These are phyloP conservation scores for Gyrodactylus bullatarudis DNA, from an alignment of 1,140 invertebrate species.

Conservation along the genomic window DNA sequence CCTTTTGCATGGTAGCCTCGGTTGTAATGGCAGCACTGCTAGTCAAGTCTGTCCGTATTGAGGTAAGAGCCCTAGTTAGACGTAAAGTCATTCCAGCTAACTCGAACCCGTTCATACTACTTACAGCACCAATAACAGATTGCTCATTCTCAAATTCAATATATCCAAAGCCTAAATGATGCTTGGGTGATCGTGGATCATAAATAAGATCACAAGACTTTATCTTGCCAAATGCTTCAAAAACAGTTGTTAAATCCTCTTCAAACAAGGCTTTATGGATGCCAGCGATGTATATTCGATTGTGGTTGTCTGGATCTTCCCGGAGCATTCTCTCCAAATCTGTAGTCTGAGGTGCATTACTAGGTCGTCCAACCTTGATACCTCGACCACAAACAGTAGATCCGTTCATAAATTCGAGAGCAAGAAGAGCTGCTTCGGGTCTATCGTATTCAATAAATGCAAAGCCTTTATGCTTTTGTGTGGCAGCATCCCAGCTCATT, in stretches of 20 bases:
- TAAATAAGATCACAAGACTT: slow-evolving; percentile 13
- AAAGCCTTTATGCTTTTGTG: slow-evolving; percentile 97
- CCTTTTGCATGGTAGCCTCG: neutral
- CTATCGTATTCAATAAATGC: slow-evolving; percentile 98
- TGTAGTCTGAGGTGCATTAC: slow-evolving; percentile 95
- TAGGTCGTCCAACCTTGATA: slow-evolving; percentile 61
- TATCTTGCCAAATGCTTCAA: slow-evolving; percentile 91
- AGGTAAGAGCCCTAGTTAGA: slow-evolving; percentile 70
- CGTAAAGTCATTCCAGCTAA: slow-evolving; percentile 71
- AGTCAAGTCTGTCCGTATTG: slow-evolving; percentile 14
- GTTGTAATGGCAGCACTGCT: neutral
- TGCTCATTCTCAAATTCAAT: slow-evolving; percentile 80
- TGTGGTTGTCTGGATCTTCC: slow-evolving; percentile 81
- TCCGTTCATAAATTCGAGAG: slow-evolving; percentile 95
- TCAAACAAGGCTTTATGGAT: slow-evolving; percentile 86
- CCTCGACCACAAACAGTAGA: slow-evolving; percentile 36
- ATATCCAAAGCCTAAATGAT: slow-evolving; percentile 55
- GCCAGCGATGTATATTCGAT: slow-evolving; percentile 80
- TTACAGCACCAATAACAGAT: slow-evolving; percentile 66
- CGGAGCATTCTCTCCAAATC: slow-evolving; percentile 93
- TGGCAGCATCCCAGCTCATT: slow-evolving; percentile 95
- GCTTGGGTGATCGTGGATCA: neutral
- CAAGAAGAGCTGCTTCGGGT: slow-evolving; percentile 84
- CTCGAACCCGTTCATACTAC: slow-evolving; percentile 96
- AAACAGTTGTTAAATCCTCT: slow-evolving; percentile 84